These are phyloP conservation scores for Galagoides demidoff DNA, from an alignment of 2,797 vertebrate genomes.

Conservation along the genomic window DNA sequence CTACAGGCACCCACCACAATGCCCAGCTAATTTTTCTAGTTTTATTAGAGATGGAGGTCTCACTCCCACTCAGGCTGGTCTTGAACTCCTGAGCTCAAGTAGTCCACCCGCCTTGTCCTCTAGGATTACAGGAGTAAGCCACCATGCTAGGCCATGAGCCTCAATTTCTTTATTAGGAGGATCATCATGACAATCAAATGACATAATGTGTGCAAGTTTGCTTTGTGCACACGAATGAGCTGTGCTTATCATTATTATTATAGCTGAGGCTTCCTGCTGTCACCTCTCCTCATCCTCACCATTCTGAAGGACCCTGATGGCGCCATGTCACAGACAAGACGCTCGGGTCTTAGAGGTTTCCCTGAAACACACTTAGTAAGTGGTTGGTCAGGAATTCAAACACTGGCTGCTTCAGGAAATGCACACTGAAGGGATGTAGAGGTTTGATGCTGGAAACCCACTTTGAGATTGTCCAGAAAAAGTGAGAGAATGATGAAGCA, in stretches of 20 bases:
- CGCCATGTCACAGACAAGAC: not conserved
- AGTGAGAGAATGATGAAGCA: not conserved
- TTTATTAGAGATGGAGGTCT: too few relatives aligned
- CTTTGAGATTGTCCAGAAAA: not conserved
- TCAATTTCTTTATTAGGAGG: not conserved
- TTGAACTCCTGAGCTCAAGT: too few relatives aligned
- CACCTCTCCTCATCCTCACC: not conserved
- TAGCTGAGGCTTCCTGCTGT: not conserved
- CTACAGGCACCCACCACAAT: too few relatives aligned
- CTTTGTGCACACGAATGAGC: not conserved
- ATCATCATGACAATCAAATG: not conserved
- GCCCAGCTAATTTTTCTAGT: too few relatives aligned
- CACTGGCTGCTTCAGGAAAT: not conserved
- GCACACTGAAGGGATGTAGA: not conserved
- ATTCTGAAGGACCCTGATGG: not conserved
- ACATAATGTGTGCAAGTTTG: not conserved
- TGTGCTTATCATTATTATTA: not conserved
- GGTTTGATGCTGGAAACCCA: not conserved
- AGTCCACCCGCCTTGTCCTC: too few relatives aligned
- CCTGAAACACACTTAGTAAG: not conserved
- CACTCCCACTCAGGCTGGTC: too few relatives aligned
- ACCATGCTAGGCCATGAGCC: not conserved
- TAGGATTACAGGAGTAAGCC: too few relatives aligned
- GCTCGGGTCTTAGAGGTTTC: not conserved
- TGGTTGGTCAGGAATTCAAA: not conserved